Evolutionary conservation across 2,113 vertebrate species (phyloP).

Genomic region (Phyllostomus discolor): DNA sequence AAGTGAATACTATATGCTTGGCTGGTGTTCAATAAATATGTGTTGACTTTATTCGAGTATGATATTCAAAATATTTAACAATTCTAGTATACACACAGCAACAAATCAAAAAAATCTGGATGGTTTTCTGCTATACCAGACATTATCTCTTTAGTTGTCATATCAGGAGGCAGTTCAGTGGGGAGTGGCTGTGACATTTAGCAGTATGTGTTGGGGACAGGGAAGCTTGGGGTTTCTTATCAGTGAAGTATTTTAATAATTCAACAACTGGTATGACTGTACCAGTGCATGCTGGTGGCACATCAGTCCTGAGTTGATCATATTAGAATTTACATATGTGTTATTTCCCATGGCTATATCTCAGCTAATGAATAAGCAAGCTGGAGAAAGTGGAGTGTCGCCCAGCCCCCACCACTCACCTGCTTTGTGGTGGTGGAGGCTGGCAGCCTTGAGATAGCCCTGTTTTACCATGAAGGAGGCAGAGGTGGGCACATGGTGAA

Average conservation of each 20-base stretch:
- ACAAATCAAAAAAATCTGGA: background rate
- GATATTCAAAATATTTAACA: background rate
- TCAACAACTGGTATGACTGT: background rate
- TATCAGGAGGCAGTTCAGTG: background rate
- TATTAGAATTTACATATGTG: background rate
- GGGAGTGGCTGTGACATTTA: background rate
- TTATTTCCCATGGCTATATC: background rate
- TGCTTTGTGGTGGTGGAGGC: background rate
- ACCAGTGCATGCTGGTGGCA: background rate
- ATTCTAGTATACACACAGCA: background rate
- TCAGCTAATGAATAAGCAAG: background rate
- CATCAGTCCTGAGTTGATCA: background rate
- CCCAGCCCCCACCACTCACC: accelerated
- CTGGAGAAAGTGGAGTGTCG: background rate
- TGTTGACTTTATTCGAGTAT: background rate
- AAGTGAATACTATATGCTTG: background rate
- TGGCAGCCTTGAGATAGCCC: background rate
- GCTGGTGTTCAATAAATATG: background rate
- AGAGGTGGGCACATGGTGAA: background rate
- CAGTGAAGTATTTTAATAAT: background rate
- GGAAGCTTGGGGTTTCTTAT: background rate
- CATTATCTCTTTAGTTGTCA: background rate
- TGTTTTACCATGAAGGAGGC: background rate
- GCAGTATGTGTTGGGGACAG: background rate
- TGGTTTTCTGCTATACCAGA: background rate